phyloP scores from a whole-genome alignment of 2,888 invertebrate species.

The Reticulitermes lucifugus region DNA sequence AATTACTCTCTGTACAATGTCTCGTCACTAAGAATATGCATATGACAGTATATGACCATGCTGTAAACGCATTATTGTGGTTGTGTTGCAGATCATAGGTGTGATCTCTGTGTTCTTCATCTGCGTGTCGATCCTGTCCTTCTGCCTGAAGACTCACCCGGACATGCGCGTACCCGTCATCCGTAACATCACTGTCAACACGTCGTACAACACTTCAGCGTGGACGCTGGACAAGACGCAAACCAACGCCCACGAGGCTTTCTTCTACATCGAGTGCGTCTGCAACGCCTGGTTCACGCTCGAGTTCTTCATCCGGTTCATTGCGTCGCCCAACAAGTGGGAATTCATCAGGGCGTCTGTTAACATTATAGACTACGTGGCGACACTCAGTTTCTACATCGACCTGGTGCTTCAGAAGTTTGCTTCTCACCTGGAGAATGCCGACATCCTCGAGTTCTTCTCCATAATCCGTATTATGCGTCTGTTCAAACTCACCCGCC shows the following conservation, averaged over 20 bases:
- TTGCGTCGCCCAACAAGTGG: slow-evolving; percentile 88
- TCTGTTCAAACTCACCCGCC: slow-evolving; percentile 95
- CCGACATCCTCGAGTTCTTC: slow-evolving; percentile 97
- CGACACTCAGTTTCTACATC: slow-evolving; percentile 98
- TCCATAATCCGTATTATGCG: slow-evolving; percentile 98
- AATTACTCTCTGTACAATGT: too few species aligned
- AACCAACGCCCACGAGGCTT: slow-evolving; percentile 96
- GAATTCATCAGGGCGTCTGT: slow-evolving; percentile 96
- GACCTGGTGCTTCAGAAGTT: slow-evolving; percentile 91
- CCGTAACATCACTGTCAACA: slow-evolving; percentile 81
- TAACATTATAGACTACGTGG: slow-evolving; percentile 99
- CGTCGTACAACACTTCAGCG: slow-evolving; percentile 77
- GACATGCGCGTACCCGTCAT: slow-evolving; percentile 96
- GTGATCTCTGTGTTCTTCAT: slow-evolving; percentile 99
- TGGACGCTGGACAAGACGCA: slow-evolving; percentile 92
- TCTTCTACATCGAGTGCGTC: slow-evolving; percentile 98
- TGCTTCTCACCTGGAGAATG: slow-evolving; percentile 92
- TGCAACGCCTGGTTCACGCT: slow-evolving; percentile 99
- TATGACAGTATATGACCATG: too few species aligned
- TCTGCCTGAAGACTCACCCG: slow-evolving; percentile 99
- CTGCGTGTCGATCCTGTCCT: slow-evolving; percentile 98
- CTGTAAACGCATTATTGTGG: background rate
- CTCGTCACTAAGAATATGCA: too few species aligned
- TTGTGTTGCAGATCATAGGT: slow-evolving; percentile 89
- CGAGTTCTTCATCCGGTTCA: slow-evolving; percentile 93